These are phyloP conservation scores for Neodiprion lecontei DNA, from an alignment of 1,140 invertebrate species.

Conservation along the genomic window DNA sequence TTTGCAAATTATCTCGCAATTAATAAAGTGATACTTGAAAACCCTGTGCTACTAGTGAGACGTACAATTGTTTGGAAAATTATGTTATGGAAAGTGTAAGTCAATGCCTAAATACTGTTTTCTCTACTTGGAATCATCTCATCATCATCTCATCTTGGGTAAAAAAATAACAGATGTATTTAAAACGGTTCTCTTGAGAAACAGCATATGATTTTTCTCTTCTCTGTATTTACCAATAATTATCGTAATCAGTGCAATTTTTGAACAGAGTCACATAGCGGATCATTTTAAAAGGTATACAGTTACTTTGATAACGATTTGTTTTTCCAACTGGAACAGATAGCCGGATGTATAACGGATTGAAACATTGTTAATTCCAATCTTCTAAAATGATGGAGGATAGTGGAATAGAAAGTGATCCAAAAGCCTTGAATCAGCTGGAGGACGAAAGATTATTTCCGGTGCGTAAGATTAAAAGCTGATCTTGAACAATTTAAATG, in stretches of 20 bases:
- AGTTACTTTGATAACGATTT: not conserved
- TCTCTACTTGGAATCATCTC: not conserved
- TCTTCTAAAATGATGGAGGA: constrained; percentile 63
- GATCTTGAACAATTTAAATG: constrained; percentile 16
- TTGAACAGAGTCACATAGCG: too few relatives aligned
- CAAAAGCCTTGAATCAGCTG: constrained; percentile 54
- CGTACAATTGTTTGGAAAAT: too few relatives aligned
- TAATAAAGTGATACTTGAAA: too few relatives aligned
- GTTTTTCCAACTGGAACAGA: not conserved
- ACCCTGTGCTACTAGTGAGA: too few relatives aligned
- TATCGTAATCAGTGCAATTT: too few relatives aligned
- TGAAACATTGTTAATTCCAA: not conserved
- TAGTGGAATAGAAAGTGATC: constrained; percentile 71
- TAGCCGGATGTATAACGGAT: not conserved
- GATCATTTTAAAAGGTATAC: not conserved
- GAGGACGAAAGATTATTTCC: constrained; percentile 60
- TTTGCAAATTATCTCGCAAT: not conserved
- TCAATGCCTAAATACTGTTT: not conserved
- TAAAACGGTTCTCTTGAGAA: not conserved
- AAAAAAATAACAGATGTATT: not conserved
- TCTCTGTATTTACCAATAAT: not conserved
- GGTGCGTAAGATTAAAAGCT: constrained; percentile 43
- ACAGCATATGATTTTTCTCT: not conserved
- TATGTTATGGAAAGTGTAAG: too few relatives aligned
- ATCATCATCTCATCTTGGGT: not conserved